Conservation (phyloP, 92 coral and sea anemone species). For the Pocillopora meandrina region DNA sequence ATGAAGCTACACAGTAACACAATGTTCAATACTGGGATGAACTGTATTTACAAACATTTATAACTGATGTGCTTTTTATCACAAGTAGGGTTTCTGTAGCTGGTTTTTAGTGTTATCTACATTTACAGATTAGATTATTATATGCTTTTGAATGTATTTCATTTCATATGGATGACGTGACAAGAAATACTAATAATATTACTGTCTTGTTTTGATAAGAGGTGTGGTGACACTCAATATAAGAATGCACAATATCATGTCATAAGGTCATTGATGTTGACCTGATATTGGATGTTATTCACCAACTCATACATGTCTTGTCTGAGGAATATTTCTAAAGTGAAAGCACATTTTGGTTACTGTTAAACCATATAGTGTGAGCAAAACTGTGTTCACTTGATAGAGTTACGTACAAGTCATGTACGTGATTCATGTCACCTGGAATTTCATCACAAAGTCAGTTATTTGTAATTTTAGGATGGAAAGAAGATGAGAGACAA, state of each 20-base stretch:
- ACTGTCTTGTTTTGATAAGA: too few species aligned
- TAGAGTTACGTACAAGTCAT: not conserved
- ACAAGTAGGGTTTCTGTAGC: not conserved
- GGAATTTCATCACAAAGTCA: not conserved
- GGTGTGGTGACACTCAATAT: slow-evolving; percentile 36
- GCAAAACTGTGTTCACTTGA: not conserved
- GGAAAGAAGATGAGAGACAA: slow-evolving; percentile 96
- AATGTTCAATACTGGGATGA: too few species aligned
- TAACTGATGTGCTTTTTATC: too few species aligned
- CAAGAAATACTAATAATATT: not conserved
- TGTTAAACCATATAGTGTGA: not conserved
- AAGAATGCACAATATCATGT: slow-evolving; percentile 11
- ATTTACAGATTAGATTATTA: not conserved
- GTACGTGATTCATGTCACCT: not conserved
- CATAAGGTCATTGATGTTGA: slow-evolving; percentile 12
- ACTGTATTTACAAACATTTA: too few species aligned
- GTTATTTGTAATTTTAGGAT: slow-evolving; percentile 60
- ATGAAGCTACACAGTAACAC: too few species aligned
- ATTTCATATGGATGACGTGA: slow-evolving; percentile 8
- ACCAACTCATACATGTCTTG: not conserved
- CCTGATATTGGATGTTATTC: slow-evolving; percentile 4
- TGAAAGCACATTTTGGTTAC: not conserved
- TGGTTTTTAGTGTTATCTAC: not conserved
- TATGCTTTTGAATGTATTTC: not conserved
- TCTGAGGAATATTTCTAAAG: slow-evolving; percentile 5